These are phyloP conservation scores for Autographa gamma DNA, from an alignment of 2,888 invertebrate species.

Conservation along the genomic window DNA sequence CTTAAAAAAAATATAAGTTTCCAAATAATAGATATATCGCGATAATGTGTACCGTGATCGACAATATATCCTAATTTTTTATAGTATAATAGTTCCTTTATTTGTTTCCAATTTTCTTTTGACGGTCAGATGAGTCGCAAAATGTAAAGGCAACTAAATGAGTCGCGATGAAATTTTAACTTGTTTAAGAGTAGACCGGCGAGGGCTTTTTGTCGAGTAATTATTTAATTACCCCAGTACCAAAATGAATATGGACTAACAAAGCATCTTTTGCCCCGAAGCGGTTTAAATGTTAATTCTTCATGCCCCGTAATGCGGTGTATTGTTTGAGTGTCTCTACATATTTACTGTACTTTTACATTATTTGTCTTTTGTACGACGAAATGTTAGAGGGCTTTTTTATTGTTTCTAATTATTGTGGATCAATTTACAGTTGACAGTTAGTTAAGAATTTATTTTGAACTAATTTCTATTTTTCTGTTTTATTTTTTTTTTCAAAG, in stretches of 20 bases:
- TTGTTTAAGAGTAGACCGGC: constrained; percentile 61
- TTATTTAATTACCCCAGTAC: constrained; percentile 62
- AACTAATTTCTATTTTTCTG: no score
- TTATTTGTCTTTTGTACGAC: not conserved
- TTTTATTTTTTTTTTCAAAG: no score
- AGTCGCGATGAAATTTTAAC: constrained; percentile 62
- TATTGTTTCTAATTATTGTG: not conserved
- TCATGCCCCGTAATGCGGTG: constrained; percentile 44
- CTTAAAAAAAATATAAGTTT: no score
- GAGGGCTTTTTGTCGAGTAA: constrained; percentile 63
- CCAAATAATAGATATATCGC: no score
- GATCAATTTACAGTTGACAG: not conserved
- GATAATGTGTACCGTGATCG: no score
- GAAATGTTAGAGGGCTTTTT: constrained; percentile 2
- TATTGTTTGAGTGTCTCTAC: constrained; percentile 57
- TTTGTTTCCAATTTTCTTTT: no score
- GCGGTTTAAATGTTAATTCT: constrained; percentile 64
- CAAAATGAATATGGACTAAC: constrained; percentile 55
- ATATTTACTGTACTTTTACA: constrained; percentile 19
- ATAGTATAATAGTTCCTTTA: no score
- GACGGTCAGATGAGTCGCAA: constrained; percentile 8
- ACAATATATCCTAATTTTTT: no score
- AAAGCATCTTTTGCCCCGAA: constrained; percentile 58
- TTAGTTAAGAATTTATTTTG: no score
- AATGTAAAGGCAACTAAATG: constrained; percentile 47